These are phyloP conservation scores for Acholoe squamosa DNA, from an alignment of 2,888 invertebrate genomes.

Conservation along the genomic window DNA sequence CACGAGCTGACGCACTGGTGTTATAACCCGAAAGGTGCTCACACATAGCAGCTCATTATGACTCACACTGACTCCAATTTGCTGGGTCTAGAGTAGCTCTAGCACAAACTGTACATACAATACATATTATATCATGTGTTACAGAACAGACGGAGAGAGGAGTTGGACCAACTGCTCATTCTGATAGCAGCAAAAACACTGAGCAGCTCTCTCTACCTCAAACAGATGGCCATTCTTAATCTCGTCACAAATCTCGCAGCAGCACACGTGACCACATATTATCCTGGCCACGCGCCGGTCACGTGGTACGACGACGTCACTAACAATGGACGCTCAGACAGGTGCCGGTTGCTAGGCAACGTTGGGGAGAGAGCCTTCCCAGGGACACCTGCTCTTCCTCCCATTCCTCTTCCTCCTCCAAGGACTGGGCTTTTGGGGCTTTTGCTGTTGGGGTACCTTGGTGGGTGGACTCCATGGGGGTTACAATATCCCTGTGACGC, in stretches of 20 bases:
- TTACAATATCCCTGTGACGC: too few relatives aligned
- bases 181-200: background rate
- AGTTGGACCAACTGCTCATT: background rate
- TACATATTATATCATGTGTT: too few relatives aligned
- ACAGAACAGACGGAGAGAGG: too few relatives aligned
- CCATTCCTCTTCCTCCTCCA: background rate
- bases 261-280: conserved; percentile 53
- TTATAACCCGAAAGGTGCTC: too few relatives aligned
- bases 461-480: too few relatives aligned
- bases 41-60: too few relatives aligned
- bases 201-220: background rate
- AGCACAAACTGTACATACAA: too few relatives aligned
- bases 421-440: background rate
- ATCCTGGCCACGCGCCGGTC: conserved; percentile 47
- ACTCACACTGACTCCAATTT: too few relatives aligned
- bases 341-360: conserved; percentile 59
- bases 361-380: background rate
- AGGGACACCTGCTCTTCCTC: conserved; percentile 5
- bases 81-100: too few relatives aligned
- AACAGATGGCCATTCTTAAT: conserved; percentile 54
- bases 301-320: conserved; percentile 35
- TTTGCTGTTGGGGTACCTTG: background rate
- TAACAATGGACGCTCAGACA: conserved; percentile 20
- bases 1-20: too few relatives aligned
- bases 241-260: conserved; percentile 56